Evolutionary conservation across 1,140 invertebrate genomes (phyloP), one percentile per base, ranked within the genome.

Genomic region (Orchestia grillus): DNA sequence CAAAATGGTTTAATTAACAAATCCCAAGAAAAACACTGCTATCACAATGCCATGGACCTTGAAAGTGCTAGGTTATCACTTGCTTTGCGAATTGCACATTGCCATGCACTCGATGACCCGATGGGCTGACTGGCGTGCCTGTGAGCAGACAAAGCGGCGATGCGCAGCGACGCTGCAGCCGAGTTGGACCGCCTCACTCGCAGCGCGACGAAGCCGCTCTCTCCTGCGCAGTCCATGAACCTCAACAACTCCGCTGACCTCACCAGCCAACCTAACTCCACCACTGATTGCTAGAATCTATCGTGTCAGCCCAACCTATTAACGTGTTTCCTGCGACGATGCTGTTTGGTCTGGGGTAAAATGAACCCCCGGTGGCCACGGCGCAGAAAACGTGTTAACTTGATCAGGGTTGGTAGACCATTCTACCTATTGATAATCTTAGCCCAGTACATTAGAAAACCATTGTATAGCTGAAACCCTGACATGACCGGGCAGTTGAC

Each of bases 141-240:
- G 42, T 47, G 97, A 95, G 97, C 98, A 97, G 97, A 97, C 97
- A 97, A 97, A 97, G 97, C 97, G 96, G 98, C 98, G 6, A 98
- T 99, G 97, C 98, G 99, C 96, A 98, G 98, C 28, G 99, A 99
- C 97, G 99, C 99, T 44, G 99, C 98, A 44, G 99, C 99, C n/a
- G 99, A 99, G 97, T 98, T 99, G 42, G 99, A 99, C 97, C 98
- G 99, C 96, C 98, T 99, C 97, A 98, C 98, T 96, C 98, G 95
- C 88, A 91, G 98, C 97, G 98, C 98, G 96, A 98, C 98, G 97
- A 98, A 98, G 92, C 92, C 95, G 40, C 87, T 47, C 53, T 90
- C 95, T 8, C 95, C 95, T 36, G 44, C 88, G 47, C 96, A 0
- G 0, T 42, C 88, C 4, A 43, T 91, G 88, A 91, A 91, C 88